phyloP scores from a whole-genome alignment of 2,888 invertebrate genomes.

The Amphimallon solstitiale region DNA sequence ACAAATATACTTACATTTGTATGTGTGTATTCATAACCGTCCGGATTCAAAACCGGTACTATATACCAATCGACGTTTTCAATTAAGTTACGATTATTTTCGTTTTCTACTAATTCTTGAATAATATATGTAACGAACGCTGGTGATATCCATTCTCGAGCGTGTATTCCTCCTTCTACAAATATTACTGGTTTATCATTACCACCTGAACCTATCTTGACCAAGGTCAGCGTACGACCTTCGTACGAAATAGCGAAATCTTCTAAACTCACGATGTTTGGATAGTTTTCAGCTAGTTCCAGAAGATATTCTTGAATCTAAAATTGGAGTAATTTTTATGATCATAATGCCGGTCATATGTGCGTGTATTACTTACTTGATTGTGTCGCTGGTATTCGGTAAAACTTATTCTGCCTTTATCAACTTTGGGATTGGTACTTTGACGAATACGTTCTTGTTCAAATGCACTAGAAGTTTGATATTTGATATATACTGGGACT shows the following conservation, averaged over 20 bases:
- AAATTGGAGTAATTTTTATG: conserved; percentile 22
- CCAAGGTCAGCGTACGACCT: conserved; percentile 67
- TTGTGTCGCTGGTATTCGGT: conserved; percentile 63
- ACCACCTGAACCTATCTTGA: conserved; percentile 71
- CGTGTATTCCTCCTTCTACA: conserved; percentile 71
- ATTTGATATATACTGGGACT: too few relatives aligned
- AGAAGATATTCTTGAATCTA: conserved; percentile 62
- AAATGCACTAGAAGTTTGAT: conserved; percentile 48
- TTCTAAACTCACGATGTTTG: conserved; percentile 66
- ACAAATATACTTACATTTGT: too few relatives aligned
- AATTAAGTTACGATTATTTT: too few relatives aligned
- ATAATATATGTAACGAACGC: too few relatives aligned
- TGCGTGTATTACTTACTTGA: conserved; percentile 13
- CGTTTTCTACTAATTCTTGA: too few relatives aligned
- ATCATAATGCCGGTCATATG: too few relatives aligned
- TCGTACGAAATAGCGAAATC: conserved; percentile 70
- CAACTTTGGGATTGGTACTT: conserved; percentile 54
- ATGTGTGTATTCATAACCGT: too few relatives aligned
- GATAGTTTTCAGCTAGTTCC: conserved; percentile 63
- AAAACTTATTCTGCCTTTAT: conserved; percentile 58
- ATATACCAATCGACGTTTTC: too few relatives aligned
- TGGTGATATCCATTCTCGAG: conserved; percentile 64
- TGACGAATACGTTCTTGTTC: conserved; percentile 28
- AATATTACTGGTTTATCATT: conserved; percentile 70
- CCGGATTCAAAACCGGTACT: too few relatives aligned